Evolutionary conservation across 2,888 invertebrate genomes (phyloP).

Genomic region (Oscheius sp.): DNA sequence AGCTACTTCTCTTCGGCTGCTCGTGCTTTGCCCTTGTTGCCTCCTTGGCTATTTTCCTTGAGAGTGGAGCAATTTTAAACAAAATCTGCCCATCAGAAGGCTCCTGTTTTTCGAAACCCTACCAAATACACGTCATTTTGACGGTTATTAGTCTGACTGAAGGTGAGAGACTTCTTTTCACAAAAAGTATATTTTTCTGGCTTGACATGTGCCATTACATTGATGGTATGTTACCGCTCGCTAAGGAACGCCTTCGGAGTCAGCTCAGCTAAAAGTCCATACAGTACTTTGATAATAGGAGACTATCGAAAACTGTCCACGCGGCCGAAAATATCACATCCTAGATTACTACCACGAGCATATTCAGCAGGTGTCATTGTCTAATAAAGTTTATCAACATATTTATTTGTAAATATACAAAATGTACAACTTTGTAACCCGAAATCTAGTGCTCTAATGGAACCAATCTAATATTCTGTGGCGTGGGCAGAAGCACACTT

Average conservation of each 20-base stretch:
- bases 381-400: not conserved
- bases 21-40: constrained; percentile 36
- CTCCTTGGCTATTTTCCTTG: constrained; percentile 46
- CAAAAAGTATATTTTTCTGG: constrained; percentile 17
- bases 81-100: constrained; percentile 12
- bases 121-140: constrained; percentile 14
- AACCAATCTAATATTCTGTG: not conserved
- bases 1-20: constrained; percentile 46
- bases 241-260: constrained; percentile 43
- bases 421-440: too few relatives aligned
- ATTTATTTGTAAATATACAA: not conserved
- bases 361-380: constrained; percentile 15
- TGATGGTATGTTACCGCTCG: constrained; percentile 48
- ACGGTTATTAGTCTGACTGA: constrained; percentile 30
- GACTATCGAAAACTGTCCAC: constrained; percentile 37
- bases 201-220: constrained; percentile 33
- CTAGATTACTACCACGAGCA: not conserved
- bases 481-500: not conserved
- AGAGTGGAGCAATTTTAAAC: constrained; percentile 42
- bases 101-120: constrained; percentile 7
- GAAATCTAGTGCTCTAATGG: too few relatives aligned
- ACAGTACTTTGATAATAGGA: constrained; percentile 39
- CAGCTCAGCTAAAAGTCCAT: constrained; percentile 36
- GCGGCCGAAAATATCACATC: constrained; percentile 10
- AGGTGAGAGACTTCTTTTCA: not conserved